phyloP scores from a whole-genome alignment of 2,888 invertebrate species.

The Agonopterix alstromeriana region DNA sequence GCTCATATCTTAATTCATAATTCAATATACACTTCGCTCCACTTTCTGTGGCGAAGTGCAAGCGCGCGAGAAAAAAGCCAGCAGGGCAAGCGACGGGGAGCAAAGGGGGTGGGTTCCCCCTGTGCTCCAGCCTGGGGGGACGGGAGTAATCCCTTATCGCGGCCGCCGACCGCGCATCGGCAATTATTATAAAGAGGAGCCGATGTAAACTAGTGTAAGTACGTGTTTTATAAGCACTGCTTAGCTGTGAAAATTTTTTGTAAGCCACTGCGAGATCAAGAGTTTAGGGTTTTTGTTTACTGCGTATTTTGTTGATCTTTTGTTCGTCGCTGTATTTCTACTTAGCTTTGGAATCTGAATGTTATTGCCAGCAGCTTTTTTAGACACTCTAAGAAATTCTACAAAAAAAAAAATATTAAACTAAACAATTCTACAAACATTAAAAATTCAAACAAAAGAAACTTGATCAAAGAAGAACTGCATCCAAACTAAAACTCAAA shows the following conservation, averaged over 20 bases:
- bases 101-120: slow-evolving; percentile 9
- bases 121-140: slow-evolving; percentile 20
- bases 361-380: background rate
- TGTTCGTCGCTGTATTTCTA: too few species aligned
- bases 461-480: too few species aligned
- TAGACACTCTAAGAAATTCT: too few species aligned
- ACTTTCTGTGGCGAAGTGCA: slow-evolving; percentile 52
- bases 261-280: background rate
- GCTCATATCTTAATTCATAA: slow-evolving; percentile 64
- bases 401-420: too few species aligned
- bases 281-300: too few species aligned
- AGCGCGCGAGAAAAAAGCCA: slow-evolving; percentile 61
- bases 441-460: background rate
- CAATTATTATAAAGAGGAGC: slow-evolving; percentile 61
- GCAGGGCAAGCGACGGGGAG: slow-evolving; percentile 30
- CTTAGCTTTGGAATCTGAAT: background rate
- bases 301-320: too few species aligned
- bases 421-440: background rate
- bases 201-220: slow-evolving; percentile 40
- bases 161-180: slow-evolving; percentile 58
- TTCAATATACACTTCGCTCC: slow-evolving; percentile 57
- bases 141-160: slow-evolving; percentile 61
- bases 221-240: slow-evolving; percentile 10
- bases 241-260: background rate
- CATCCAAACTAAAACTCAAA: background rate